Evolutionary conservation across 2,797 vertebrate genomes (phyloP).

Genomic region (Enteromius anoplus): DNA sequence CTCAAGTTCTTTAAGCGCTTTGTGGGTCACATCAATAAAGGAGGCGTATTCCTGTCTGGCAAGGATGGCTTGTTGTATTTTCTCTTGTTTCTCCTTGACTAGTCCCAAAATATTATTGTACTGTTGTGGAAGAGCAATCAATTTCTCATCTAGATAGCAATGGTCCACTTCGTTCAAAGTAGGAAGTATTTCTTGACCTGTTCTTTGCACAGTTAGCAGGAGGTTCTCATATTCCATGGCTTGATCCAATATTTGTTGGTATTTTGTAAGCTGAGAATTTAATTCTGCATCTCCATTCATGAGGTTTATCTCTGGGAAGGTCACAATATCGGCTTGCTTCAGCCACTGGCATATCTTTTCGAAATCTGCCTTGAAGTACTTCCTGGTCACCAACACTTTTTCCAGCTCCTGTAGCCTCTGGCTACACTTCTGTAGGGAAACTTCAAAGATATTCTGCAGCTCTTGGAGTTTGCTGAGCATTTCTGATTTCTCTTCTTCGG

Average conservation of each 20-base stretch:
- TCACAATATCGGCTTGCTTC: slow-evolving; percentile 89
- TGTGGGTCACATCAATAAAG: slow-evolving; percentile 87
- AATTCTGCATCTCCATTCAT: slow-evolving; percentile 84
- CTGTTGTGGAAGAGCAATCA: slow-evolving; percentile 89
- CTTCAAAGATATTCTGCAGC: slow-evolving; percentile 86
- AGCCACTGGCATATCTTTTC: slow-evolving; percentile 95
- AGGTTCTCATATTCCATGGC: slow-evolving; percentile 94
- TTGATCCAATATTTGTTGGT: slow-evolving; percentile 90
- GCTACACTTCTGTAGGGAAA: slow-evolving; percentile 83
- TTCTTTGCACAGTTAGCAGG: slow-evolving; percentile 89
- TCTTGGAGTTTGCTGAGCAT: slow-evolving; percentile 88
- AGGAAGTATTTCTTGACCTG: slow-evolving; percentile 90
- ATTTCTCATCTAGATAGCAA: slow-evolving; percentile 92
- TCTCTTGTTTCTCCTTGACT: slow-evolving; percentile 92
- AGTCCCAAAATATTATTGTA: slow-evolving; percentile 85
- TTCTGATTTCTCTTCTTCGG: slow-evolving; percentile 89
- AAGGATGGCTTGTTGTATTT: slow-evolving; percentile 88
- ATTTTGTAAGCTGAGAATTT: slow-evolving; percentile 82
- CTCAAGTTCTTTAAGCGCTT: slow-evolving; percentile 87
- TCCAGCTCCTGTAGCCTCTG: slow-evolving; percentile 88
- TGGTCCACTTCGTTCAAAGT: slow-evolving; percentile 92
- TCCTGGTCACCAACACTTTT: slow-evolving; percentile 90
- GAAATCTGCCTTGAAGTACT: slow-evolving; percentile 95
- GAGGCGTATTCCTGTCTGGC: slow-evolving; percentile 89
- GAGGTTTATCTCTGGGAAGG: slow-evolving; percentile 93